Conservation (phyloP, 2,797 vertebrate species). For the Siniperca obscura region DNA sequence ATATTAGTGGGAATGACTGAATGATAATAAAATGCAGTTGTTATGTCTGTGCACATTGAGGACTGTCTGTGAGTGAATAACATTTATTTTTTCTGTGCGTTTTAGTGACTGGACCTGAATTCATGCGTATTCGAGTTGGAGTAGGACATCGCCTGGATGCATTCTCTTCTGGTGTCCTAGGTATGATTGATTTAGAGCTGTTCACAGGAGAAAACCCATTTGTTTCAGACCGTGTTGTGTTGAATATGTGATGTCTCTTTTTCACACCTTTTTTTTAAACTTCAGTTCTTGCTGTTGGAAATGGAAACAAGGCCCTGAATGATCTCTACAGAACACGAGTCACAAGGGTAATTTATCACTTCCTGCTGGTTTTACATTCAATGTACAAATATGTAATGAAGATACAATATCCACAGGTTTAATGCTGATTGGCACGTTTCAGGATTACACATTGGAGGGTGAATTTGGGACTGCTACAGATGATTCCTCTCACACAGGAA, state of each 20-base stretch:
- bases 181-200: conserved; percentile 69
- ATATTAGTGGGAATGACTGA: background rate
- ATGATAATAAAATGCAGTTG: background rate
- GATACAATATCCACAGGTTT: background rate
- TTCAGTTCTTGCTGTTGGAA: conserved; percentile 90
- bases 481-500: conserved; percentile 89
- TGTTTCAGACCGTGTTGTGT: background rate
- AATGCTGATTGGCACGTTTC: conserved; percentile 34
- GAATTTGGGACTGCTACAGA: conserved; percentile 92
- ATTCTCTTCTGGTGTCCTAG: conserved; percentile 91
- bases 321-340: conserved; percentile 85
- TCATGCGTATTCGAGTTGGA: conserved; percentile 86
- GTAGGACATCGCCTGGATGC: conserved; percentile 91
- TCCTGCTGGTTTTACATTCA: conserved; percentile 9
- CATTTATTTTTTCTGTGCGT: conserved; percentile 13
- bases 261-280: background rate
- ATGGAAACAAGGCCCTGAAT: conserved; percentile 85
- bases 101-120: conserved; percentile 90
- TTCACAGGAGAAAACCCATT: background rate
- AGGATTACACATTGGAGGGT: conserved; percentile 93
- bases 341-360: conserved; percentile 85
- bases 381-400: background rate
- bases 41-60: background rate
- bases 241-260: background rate
- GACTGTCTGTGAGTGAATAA: conserved; percentile 9